A percentile compares a stretch with the other conserved stretches of the same genome.
These are phyloP conservation scores for Rhinogobius similis DNA, from an alignment of 2,113 vertebrate genomes.

Conservation along the genomic window DNA sequence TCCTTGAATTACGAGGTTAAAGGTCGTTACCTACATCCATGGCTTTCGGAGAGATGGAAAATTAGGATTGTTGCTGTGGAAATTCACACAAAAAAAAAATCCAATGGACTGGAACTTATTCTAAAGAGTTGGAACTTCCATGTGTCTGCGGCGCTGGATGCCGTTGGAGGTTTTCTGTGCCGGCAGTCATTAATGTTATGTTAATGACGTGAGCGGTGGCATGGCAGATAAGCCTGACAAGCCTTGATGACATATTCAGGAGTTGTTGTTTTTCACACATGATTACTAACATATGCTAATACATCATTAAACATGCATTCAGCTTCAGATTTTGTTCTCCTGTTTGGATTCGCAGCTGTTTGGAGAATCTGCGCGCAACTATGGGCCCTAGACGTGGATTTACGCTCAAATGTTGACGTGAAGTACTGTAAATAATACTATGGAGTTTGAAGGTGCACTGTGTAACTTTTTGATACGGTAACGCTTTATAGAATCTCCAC, in stretches of 20 bases:
- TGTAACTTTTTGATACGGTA: too few species aligned
- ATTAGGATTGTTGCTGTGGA: too few species aligned
- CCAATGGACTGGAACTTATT: too few species aligned
- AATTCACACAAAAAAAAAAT: too few species aligned
- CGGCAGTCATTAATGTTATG: neutral
- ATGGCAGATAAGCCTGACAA: neutral
- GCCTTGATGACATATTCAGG: conserved; percentile 8
- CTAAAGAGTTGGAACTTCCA: too few species aligned
- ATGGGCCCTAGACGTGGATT: neutral
- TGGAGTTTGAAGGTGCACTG: too few species aligned
- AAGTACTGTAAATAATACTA: too few species aligned
- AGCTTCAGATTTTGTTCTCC: neutral
- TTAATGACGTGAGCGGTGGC: neutral
- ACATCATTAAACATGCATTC: neutral
- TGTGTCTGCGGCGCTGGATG: too few species aligned
- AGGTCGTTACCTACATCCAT: too few species aligned
- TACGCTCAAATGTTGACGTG: neutral
- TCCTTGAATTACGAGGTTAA: too few species aligned
- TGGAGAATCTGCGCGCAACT: neutral
- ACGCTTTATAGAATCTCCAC: too few species aligned
- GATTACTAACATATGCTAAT: conserved; percentile 1
- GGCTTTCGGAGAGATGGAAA: too few species aligned
- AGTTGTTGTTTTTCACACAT: conserved; percentile 3
- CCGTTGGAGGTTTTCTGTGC: neutral
- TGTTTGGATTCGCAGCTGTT: neutral